phyloP scores from a whole-genome alignment of 2,113 vertebrate species.

The Crotalus helleri region DNA sequence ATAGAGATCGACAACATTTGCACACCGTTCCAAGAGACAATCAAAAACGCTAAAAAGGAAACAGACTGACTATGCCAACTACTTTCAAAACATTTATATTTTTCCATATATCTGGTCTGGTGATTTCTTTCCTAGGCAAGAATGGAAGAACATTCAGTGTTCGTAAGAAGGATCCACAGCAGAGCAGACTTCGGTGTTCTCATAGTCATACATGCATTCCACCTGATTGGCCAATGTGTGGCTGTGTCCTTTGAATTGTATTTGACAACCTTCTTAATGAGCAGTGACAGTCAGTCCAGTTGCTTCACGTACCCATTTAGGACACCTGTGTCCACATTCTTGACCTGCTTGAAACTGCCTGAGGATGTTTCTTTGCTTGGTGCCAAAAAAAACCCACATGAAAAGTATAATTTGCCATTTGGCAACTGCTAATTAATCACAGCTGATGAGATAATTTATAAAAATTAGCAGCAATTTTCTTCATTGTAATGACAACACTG shows the following conservation, averaged over 20 bases:
- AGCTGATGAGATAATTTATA: slow-evolving; percentile 79
- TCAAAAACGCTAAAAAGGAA: not conserved
- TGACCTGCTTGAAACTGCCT: slow-evolving; percentile 1
- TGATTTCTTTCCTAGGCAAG: not conserved
- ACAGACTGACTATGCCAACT: not conserved
- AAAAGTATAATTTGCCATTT: slow-evolving; percentile 36
- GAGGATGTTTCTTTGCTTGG: not conserved
- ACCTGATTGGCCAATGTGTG: not conserved
- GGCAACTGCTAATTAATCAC: slow-evolving; percentile 71
- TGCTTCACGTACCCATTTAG: not conserved
- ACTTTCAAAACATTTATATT: not conserved
- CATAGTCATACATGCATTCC: not conserved
- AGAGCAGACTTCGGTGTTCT: not conserved
- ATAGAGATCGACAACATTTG: not conserved
- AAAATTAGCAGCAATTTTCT: slow-evolving; percentile 73
- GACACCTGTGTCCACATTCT: not conserved
- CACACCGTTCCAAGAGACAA: not conserved
- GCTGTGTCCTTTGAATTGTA: not conserved
- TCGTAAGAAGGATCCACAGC: not conserved
- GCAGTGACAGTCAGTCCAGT: not conserved
- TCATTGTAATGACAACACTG: slow-evolving; percentile 68
- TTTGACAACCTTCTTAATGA: not conserved
- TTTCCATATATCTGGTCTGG: not conserved
- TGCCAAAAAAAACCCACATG: slow-evolving; percentile 29
- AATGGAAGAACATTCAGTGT: not conserved